phyloP scores from a whole-genome alignment of 1,140 invertebrate genomes.

The Monochamus saltuarius region DNA sequence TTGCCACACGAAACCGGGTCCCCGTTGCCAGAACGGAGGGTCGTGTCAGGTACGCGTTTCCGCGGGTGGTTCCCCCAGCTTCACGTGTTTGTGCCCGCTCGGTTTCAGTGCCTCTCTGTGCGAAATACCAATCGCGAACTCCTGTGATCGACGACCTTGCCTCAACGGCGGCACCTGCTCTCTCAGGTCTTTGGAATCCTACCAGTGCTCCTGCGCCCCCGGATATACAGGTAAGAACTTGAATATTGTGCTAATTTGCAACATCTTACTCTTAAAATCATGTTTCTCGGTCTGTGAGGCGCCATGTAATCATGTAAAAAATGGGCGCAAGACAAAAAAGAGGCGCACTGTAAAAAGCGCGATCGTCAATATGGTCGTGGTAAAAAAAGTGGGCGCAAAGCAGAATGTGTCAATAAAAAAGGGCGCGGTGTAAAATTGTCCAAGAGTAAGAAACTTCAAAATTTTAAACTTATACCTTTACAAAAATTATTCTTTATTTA shows the following conservation, averaged over 20 bases:
- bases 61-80: constrained; percentile 66
- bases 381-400: too few relatives aligned
- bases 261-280: too few relatives aligned
- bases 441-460: too few relatives aligned
- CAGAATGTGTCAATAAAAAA: too few relatives aligned
- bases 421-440: too few relatives aligned
- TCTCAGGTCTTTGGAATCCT: constrained; percentile 73
- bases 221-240: constrained; percentile 77
- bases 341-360: too few relatives aligned
- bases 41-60: constrained; percentile 79
- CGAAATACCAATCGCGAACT: constrained; percentile 86
- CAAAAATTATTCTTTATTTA: too few relatives aligned
- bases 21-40: constrained; percentile 89
- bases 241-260: neutral
- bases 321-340: too few relatives aligned
- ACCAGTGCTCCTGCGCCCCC: constrained; percentile 78
- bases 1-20: constrained; percentile 75
- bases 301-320: too few relatives aligned
- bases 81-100: constrained; percentile 83
- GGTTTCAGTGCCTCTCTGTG: constrained; percentile 92
- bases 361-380: too few relatives aligned
- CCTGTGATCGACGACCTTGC: constrained; percentile 87
- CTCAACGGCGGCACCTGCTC: constrained; percentile 82
- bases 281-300: too few relatives aligned
- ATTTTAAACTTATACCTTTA: too few relatives aligned